Conservation (phyloP, 2,797 vertebrate species). For the Hippopotamyrus pictus region DNA sequence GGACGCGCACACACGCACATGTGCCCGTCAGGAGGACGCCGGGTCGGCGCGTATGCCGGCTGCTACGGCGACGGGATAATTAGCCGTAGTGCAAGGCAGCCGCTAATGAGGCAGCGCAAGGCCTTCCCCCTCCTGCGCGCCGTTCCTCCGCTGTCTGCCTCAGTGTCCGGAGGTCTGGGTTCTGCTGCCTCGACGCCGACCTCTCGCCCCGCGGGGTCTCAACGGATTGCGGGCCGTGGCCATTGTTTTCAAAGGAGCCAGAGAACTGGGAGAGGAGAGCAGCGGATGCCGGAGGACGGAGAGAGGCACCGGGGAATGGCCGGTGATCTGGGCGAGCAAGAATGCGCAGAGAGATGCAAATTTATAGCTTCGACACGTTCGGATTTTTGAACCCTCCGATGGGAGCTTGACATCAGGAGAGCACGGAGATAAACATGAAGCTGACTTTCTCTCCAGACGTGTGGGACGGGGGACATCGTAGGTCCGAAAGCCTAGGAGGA, state of each 20-base stretch:
- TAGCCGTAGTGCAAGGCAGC: slow-evolving; percentile 39
- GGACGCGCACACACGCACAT: not conserved
- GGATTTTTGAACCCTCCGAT: not conserved
- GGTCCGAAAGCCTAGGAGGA: not conserved
- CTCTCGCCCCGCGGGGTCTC: not conserved
- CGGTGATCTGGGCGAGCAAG: no score
- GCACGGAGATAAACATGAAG: not conserved
- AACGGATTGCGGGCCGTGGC: not conserved
- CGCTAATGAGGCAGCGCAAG: not conserved
- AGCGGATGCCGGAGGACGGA: not conserved
- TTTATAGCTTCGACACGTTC: not conserved
- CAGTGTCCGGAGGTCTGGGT: not conserved
- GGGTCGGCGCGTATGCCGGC: slow-evolving; percentile 20
- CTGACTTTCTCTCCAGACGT: not conserved
- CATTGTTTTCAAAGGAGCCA: not conserved
- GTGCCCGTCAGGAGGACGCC: slow-evolving; percentile 27
- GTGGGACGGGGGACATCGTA: not conserved
- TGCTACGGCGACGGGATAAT: slow-evolving; percentile 48
- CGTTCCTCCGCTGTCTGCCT: not conserved
- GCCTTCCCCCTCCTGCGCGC: not conserved
- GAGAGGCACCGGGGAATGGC: not conserved
- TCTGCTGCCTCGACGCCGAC: not conserved
- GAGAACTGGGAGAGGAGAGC: not conserved
- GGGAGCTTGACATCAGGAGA: not conserved
- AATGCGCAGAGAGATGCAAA: not conserved